Evolutionary conservation across 2,113 vertebrate genomes (phyloP).

Genomic region (Trematomus loennbergii): DNA sequence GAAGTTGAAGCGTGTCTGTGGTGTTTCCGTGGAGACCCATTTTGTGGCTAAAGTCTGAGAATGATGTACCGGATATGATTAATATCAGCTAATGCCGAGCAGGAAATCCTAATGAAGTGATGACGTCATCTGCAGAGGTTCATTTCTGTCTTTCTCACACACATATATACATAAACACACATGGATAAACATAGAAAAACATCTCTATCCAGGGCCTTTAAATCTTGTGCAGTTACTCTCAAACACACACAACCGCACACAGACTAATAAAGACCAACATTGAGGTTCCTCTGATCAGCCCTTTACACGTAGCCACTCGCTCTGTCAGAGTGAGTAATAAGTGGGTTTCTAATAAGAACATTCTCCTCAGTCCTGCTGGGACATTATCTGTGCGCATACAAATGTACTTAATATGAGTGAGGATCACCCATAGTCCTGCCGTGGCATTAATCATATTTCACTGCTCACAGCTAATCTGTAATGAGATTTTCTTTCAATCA

Average conservation of each 20-base stretch:
- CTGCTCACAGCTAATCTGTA: slow-evolving; percentile 63
- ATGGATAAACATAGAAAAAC: background rate
- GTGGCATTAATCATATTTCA: slow-evolving; percentile 59
- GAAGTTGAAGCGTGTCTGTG: slow-evolving; percentile 5
- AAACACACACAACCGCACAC: background rate
- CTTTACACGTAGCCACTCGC: background rate
- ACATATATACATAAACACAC: background rate
- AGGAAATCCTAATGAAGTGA: slow-evolving; percentile 4
- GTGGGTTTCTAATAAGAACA: slow-evolving; percentile 40
- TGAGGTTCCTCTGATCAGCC: background rate
- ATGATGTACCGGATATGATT: background rate
- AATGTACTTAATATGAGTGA: slow-evolving; percentile 38
- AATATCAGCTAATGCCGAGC: slow-evolving; percentile 9
- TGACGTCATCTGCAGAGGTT: background rate
- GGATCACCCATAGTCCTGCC: slow-evolving; percentile 40
- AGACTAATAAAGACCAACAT: background rate
- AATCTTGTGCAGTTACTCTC: background rate
- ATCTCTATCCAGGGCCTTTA: background rate
- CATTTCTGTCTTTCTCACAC: background rate
- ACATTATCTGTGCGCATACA: slow-evolving; percentile 35
- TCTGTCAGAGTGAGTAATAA: background rate
- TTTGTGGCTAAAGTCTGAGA: slow-evolving; percentile 16
- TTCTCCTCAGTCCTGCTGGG: slow-evolving; percentile 33
- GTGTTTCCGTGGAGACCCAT: slow-evolving; percentile 43
- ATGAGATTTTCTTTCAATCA: slow-evolving; percentile 69